Evolutionary conservation across 1,140 invertebrate genomes (phyloP).

Genomic region (Neodiprion fabricii): DNA sequence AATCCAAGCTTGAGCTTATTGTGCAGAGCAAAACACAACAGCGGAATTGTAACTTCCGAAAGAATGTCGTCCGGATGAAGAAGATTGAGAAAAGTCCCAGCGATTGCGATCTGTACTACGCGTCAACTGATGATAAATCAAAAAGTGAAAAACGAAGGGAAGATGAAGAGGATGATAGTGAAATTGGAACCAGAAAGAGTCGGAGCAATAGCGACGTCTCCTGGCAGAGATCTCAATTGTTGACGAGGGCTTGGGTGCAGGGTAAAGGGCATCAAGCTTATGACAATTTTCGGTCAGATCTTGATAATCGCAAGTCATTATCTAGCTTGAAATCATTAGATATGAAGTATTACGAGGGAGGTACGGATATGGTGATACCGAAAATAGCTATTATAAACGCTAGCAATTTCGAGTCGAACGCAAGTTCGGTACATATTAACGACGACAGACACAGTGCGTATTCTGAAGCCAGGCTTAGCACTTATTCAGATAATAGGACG

Average conservation of each 20-base stretch:
- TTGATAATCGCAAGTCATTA: slow-evolving; percentile 23
- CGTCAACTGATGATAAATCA: slow-evolving; percentile 28
- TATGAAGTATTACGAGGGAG: slow-evolving; percentile 12
- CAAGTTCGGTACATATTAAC: slow-evolving; percentile 50
- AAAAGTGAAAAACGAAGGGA: no score
- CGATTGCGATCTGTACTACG: slow-evolving; percentile 38
- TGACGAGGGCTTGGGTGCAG: slow-evolving; percentile 43
- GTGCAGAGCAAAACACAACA: slow-evolving; percentile 33
- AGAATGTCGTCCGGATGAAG: slow-evolving; percentile 13
- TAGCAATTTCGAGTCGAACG: slow-evolving; percentile 56
- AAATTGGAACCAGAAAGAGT: slow-evolving; percentile 35
- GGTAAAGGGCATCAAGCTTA: slow-evolving; percentile 39
- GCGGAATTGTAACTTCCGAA: slow-evolving; percentile 1
- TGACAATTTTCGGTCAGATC: slow-evolving; percentile 32
- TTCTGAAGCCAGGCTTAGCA: slow-evolving; percentile 36
- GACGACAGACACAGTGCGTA: slow-evolving; percentile 42
- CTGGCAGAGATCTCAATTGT: slow-evolving; percentile 47
- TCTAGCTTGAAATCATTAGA: slow-evolving; percentile 29
- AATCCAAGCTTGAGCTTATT: slow-evolving; percentile 60
- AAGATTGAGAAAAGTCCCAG: slow-evolving; percentile 40
- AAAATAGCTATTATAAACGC: slow-evolving; percentile 57
- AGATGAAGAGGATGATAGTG: slow-evolving; percentile 21
- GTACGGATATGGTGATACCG: slow-evolving; percentile 46
- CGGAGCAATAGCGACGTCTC: slow-evolving; percentile 54
- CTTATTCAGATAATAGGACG: slow-evolving; percentile 43